Percentiles rank a stretch among this genome's conserved stretches.
phyloP scores from a whole-genome alignment of 2,888 invertebrate species.

The Chirona hameri region DNA sequence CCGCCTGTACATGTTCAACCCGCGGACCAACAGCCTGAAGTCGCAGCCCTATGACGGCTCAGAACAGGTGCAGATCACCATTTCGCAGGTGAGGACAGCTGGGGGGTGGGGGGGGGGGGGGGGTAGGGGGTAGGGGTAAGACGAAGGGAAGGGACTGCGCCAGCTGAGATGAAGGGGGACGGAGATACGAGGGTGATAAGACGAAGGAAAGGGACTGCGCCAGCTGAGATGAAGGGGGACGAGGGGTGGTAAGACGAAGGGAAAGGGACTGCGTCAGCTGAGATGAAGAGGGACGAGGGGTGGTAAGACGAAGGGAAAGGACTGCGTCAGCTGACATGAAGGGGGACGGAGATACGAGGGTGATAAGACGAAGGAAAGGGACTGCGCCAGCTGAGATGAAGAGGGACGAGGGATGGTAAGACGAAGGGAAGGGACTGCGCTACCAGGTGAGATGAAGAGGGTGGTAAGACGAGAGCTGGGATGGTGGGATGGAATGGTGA shows the following conservation, averaged over 20 bases:
- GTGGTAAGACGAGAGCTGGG: background rate
- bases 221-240: background rate
- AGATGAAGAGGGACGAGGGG: background rate
- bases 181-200: background rate
- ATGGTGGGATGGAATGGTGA: no score
- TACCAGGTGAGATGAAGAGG: background rate
- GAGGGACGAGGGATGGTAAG: background rate
- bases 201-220: background rate
- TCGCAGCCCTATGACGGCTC: background rate
- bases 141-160: background rate
- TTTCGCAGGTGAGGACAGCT: background rate
- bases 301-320: accelerated
- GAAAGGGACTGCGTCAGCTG: no score
- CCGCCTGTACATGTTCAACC: slow-evolving; percentile 28
- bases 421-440: background rate
- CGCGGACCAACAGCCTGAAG: background rate
- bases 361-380: no score
- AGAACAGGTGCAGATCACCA: background rate
- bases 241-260: background rate
- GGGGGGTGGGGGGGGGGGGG: background rate
- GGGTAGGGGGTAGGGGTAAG: background rate
- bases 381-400: no score
- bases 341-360: background rate
- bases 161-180: background rate
- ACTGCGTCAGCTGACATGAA: no score